Evolutionary conservation across 2,113 vertebrate species (phyloP).

Genomic region (Sceloporus tristichus): DNA sequence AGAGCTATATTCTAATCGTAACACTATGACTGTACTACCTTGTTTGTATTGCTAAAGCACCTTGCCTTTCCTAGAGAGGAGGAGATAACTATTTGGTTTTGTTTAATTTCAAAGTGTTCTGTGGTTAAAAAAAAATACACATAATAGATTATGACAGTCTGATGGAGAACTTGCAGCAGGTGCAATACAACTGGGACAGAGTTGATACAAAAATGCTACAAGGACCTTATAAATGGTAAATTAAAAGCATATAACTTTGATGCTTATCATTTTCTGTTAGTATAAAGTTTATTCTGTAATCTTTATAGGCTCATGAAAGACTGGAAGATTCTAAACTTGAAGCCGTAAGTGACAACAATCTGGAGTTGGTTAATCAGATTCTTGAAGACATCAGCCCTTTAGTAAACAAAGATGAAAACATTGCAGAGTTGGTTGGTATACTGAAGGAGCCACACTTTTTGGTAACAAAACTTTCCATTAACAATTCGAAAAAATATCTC

Average conservation of each 20-base stretch:
- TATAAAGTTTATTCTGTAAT: slow-evolving; percentile 43
- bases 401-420: slow-evolving; percentile 83
- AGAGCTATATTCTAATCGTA: background rate
- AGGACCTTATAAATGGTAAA: background rate
- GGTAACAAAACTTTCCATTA: slow-evolving; percentile 76
- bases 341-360: slow-evolving; percentile 93
- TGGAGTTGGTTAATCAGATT: slow-evolving; percentile 94
- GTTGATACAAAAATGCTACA: background rate
- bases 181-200: background rate
- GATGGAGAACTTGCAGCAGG: background rate
- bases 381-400: slow-evolving; percentile 90
- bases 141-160: background rate
- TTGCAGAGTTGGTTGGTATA: slow-evolving; percentile 89
- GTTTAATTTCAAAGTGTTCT: background rate
- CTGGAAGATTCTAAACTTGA: slow-evolving; percentile 94
- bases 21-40: background rate
- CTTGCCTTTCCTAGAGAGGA: background rate
- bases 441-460: slow-evolving; percentile 96
- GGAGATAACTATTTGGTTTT: background rate
- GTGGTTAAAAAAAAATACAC: background rate
- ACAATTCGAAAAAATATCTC: slow-evolving; percentile 5
- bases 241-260: background rate
- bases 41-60: background rate
- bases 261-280: slow-evolving; percentile 15
- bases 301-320: slow-evolving; percentile 90